A percentile compares a stretch with the other conserved stretches of the same genome.
phyloP scores from a whole-genome alignment of 2,888 invertebrate species.

The Microplitis manilae region DNA sequence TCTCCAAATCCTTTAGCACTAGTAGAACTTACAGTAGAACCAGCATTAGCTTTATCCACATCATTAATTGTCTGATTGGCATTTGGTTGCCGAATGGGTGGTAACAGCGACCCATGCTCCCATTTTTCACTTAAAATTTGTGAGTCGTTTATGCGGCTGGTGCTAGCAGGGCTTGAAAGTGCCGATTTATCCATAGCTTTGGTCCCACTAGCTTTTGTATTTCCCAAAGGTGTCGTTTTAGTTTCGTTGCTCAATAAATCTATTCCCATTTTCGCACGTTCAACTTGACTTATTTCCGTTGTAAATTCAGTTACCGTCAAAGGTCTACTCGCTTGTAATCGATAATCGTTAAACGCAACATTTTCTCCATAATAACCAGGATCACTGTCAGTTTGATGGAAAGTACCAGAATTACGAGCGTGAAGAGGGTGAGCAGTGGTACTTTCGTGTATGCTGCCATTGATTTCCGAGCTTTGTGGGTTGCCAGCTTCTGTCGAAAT shows the following conservation, averaged over 20 bases:
- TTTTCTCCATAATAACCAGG: neutral
- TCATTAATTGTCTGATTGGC: neutral
- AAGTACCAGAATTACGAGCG: neutral
- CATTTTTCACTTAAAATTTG: slow-evolving; percentile 8
- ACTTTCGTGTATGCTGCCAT: neutral
- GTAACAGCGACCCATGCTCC: neutral
- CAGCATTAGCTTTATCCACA: too few relatives aligned
- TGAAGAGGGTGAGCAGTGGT: neutral
- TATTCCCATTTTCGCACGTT: slow-evolving; percentile 22
- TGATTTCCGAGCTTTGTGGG: neutral
- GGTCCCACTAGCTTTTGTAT: neutral
- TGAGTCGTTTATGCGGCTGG: neutral
- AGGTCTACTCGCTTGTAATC: slow-evolving; percentile 6
- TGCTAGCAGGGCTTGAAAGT: neutral
- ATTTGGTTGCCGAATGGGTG: neutral
- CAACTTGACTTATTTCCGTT: neutral
- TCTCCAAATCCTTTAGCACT: too few relatives aligned
- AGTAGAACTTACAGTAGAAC: too few relatives aligned
- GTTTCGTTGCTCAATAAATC: neutral
- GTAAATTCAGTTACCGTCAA: neutral
- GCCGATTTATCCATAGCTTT: neutral
- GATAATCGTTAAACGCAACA: neutral
- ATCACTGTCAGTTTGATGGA: neutral
- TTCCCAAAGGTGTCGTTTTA: neutral
- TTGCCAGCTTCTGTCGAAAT: neutral